Evolutionary conservation across 2,888 invertebrate genomes (phyloP).

Genomic region (Troilus luridus): DNA sequence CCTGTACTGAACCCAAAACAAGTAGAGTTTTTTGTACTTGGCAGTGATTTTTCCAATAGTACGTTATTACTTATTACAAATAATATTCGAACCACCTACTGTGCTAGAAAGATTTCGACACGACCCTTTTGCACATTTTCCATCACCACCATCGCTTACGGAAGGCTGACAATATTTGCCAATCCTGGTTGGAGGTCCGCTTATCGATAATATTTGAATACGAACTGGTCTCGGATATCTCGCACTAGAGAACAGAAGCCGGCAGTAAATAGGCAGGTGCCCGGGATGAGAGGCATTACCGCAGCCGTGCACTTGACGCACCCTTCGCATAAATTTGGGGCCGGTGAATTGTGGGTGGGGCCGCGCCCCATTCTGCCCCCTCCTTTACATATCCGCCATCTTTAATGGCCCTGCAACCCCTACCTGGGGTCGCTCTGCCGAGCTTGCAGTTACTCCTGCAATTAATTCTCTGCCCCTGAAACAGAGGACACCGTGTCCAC

Average conservation of each 20-base stretch:
- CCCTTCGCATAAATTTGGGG: conserved; percentile 41
- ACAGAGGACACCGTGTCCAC: no score
- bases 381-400: conserved; percentile 49
- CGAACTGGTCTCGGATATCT: conserved; percentile 16
- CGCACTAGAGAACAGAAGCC: neutral
- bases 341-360: conserved; percentile 46
- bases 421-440: neutral
- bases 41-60: neutral
- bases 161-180: neutral
- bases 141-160: neutral
- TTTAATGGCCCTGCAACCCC: neutral
- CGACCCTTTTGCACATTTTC: neutral
- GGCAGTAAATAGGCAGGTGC: conserved; percentile 55
- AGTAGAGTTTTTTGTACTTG: no score
- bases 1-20: no score
- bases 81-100: neutral
- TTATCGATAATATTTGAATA: conserved; percentile 14
- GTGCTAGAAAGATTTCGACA: neutral
- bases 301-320: conserved; percentile 51
- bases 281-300: conserved; percentile 46
- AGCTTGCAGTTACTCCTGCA: neutral
- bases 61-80: neutral
- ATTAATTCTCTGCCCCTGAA: no score
- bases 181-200: neutral
- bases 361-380: conserved; percentile 26